phyloP scores from a whole-genome alignment of 2,888 invertebrate genomes.

The Dastarcus helophoroides region DNA sequence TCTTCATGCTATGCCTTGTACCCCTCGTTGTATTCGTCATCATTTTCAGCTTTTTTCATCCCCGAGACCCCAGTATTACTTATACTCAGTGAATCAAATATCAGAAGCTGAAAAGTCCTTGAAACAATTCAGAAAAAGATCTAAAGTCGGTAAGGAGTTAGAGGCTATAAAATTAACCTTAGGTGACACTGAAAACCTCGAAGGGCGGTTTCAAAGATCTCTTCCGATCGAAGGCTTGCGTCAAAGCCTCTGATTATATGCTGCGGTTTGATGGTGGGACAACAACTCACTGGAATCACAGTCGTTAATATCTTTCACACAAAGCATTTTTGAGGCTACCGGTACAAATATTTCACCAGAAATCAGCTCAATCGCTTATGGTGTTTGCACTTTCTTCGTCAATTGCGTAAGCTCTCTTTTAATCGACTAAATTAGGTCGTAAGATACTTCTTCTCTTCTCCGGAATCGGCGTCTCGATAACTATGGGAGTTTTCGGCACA shows the following conservation, averaged over 20 bases:
- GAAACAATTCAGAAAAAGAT: background rate
- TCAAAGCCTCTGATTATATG: background rate
- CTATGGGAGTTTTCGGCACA: background rate
- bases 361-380: too few species aligned
- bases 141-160: conserved; percentile 1
- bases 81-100: background rate
- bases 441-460: background rate
- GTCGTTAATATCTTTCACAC: too few species aligned
- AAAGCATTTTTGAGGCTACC: too few species aligned
- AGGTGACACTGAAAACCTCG: background rate
- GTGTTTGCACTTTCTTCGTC: too few species aligned
- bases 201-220: background rate
- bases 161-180: background rate
- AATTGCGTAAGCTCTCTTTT: background rate
- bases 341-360: too few species aligned
- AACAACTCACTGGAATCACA: background rate
- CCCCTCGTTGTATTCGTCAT: background rate
- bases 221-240: background rate
- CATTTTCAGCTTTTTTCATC: conserved; percentile 1
- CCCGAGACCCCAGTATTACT: background rate
- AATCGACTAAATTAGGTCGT: conserved; percentile 1
- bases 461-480: background rate
- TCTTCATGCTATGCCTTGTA: background rate
- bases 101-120: background rate
- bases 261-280: background rate